These are phyloP conservation scores for Germaria angustata DNA, from an alignment of 2,888 invertebrate genomes.

Conservation along the genomic window DNA sequence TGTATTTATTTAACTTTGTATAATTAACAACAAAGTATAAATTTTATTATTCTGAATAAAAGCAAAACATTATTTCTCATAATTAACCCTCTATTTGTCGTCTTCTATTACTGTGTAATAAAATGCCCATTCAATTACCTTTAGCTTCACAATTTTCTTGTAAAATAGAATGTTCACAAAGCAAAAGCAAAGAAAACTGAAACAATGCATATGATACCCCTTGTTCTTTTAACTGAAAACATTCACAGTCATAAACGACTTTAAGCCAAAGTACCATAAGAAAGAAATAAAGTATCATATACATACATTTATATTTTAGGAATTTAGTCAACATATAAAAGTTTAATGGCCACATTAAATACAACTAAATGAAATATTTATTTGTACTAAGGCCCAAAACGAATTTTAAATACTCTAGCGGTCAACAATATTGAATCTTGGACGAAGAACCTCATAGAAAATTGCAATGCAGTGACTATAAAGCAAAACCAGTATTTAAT, in stretches of 20 bases:
- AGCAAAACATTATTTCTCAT: constrained; percentile 66
- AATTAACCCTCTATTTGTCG: constrained; percentile 78
- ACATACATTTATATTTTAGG: constrained; percentile 14
- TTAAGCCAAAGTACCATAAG: not conserved
- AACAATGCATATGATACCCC: not conserved
- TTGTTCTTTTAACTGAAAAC: not conserved
- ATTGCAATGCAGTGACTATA: too few species aligned
- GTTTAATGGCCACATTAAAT: not conserved
- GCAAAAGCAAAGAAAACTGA: not conserved
- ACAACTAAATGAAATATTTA: not conserved
- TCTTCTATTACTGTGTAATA: constrained; percentile 74
- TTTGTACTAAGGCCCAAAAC: not conserved
- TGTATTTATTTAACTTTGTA: not conserved
- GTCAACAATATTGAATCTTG: too few species aligned
- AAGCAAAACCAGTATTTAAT: too few species aligned
- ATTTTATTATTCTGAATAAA: not conserved
- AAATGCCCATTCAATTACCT: constrained; percentile 71
- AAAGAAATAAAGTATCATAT: constrained; percentile 6
- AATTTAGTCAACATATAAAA: not conserved
- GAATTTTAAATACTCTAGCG: not conserved
- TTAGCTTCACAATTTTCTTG: constrained; percentile 27
- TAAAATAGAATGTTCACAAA: not conserved
- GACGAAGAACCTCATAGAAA: too few species aligned
- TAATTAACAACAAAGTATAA: not conserved
- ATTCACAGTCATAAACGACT: not conserved